A percentile compares a stretch with the other conserved stretches of the same genome.
Conservation (phyloP, 1,140 invertebrate species). For the Panagrolaimus sp. region DNA sequence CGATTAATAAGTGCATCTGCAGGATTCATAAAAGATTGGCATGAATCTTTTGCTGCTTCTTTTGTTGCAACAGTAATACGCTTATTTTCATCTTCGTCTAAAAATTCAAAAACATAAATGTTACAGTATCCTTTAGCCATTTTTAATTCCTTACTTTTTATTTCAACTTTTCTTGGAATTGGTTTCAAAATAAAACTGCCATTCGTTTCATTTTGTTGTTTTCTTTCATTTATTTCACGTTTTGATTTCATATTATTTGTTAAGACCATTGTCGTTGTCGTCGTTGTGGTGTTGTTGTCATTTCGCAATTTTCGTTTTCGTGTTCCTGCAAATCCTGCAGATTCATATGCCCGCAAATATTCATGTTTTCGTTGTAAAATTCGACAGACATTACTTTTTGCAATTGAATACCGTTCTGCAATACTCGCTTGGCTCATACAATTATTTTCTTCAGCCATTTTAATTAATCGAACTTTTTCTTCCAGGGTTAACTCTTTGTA, state of each 20-base stretch:
- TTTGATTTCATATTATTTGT: constrained; percentile 14
- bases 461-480: constrained; percentile 53
- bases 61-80: background rate
- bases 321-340: constrained; percentile 47
- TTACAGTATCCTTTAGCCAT: constrained; percentile 1
- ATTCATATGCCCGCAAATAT: constrained; percentile 49
- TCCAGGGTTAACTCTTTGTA: constrained; percentile 56
- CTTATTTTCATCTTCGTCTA: background rate
- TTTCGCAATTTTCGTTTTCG: constrained; percentile 48
- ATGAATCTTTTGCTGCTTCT: background rate
- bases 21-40: background rate
- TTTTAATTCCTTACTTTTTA: background rate
- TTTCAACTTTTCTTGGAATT: background rate
- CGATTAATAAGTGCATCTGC: background rate
- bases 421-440: constrained; percentile 52
- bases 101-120: background rate
- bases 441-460: constrained; percentile 49
- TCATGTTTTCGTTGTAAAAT: constrained; percentile 53
- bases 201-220: constrained; percentile 1
- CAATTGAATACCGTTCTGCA: constrained; percentile 53
- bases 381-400: constrained; percentile 54
- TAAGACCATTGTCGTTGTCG: constrained; percentile 1
- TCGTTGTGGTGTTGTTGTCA: background rate
- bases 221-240: background rate
- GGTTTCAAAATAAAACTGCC: background rate